Conservation (phyloP, 2,113 vertebrate species). For the mouse (Mus musculus) region DNA sequence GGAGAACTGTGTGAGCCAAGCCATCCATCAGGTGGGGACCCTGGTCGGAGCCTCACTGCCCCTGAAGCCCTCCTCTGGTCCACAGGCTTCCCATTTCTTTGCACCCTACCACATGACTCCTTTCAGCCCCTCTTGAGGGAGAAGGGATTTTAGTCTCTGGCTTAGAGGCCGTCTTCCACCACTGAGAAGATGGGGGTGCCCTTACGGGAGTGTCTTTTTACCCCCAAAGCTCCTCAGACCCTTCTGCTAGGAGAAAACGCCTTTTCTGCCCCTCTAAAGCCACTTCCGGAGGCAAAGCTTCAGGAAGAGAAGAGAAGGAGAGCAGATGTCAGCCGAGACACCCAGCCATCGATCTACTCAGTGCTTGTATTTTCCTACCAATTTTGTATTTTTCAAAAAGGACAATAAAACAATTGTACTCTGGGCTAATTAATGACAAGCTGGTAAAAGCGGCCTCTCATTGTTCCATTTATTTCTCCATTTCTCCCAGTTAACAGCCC, state of each 20-base stretch:
- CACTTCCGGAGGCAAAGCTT: constrained; percentile 81
- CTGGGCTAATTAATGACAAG: constrained; percentile 96
- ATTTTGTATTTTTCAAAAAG: constrained; percentile 92
- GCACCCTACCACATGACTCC: constrained; percentile 52
- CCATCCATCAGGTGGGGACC: constrained; percentile 57
- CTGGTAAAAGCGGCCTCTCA: constrained; percentile 91
- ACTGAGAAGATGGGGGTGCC: not conserved
- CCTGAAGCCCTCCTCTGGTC: constrained; percentile 62
- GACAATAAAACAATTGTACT: constrained; percentile 94
- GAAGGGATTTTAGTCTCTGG: not conserved
- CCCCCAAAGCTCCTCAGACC: constrained; percentile 40
- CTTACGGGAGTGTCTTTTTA: not conserved
- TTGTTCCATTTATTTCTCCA: constrained; percentile 92
- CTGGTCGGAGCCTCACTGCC: not conserved
- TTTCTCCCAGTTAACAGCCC: constrained; percentile 90
- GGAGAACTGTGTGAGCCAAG: constrained; percentile 65
- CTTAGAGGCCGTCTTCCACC: not conserved
- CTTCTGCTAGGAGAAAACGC: constrained; percentile 76
- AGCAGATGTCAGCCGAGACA: constrained; percentile 90
- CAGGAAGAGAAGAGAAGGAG: constrained; percentile 79
- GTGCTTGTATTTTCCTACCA: constrained; percentile 90
- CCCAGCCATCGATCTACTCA: constrained; percentile 88
- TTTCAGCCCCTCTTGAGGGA: not conserved
- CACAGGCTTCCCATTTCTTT: constrained; percentile 64
- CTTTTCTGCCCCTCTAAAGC: constrained; percentile 79